Percentiles rank a stretch among this genome's conserved stretches.
These are phyloP conservation scores for Theodoxus fluviatilis DNA, from an alignment of 2,888 invertebrate species.

Conservation along the genomic window DNA sequence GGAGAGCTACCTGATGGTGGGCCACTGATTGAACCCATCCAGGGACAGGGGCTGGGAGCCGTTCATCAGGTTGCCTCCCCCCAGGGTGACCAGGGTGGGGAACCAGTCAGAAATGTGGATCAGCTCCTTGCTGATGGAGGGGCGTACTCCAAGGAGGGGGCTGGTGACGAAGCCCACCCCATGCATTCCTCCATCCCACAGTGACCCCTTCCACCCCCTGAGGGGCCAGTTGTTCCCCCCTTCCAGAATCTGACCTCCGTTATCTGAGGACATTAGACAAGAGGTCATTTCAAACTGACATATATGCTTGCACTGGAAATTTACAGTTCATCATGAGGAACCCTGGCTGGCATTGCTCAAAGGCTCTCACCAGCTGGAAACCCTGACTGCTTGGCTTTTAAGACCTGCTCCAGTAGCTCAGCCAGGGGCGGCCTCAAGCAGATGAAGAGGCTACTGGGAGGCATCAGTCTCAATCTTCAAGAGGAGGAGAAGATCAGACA, in stretches of 20 bases:
- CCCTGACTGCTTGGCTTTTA: too few species aligned
- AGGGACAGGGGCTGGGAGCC: constrained; percentile 43
- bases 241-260: constrained; percentile 58
- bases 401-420: too few species aligned
- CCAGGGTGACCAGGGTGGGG: constrained; percentile 56
- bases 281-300: background rate
- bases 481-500: too few species aligned
- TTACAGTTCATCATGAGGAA: too few species aligned
- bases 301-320: too few species aligned
- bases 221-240: constrained; percentile 64
- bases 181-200: constrained; percentile 63
- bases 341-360: too few species aligned
- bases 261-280: constrained; percentile 65
- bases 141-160: constrained; percentile 33
- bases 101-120: constrained; percentile 63
- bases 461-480: too few species aligned
- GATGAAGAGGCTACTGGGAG: too few species aligned
- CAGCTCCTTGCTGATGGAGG: constrained; percentile 38
- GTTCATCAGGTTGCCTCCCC: constrained; percentile 46
- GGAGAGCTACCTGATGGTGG: constrained; percentile 48
- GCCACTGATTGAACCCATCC: constrained; percentile 59
- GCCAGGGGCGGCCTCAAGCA: too few species aligned
- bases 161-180: constrained; percentile 60
- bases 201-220: constrained; percentile 58
- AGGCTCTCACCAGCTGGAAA: too few species aligned